Conservation (phyloP, 1,140 invertebrate genomes). For the Musca vetustissima region DNA sequence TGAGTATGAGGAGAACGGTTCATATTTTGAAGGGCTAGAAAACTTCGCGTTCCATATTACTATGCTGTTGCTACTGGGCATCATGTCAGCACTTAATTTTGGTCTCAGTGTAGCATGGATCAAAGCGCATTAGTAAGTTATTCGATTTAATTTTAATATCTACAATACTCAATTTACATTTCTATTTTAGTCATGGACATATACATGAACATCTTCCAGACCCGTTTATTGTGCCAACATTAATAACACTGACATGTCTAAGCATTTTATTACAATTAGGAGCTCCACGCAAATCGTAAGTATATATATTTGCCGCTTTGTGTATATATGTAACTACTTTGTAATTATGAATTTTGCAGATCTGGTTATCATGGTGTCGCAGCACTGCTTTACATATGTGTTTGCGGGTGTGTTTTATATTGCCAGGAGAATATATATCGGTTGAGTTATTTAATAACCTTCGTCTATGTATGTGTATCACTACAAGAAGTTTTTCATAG, state of each 20-base stretch:
- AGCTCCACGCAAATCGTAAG: constrained; percentile 50
- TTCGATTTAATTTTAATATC: constrained; percentile 5
- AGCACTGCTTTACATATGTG: constrained; percentile 57
- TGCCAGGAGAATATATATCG: constrained; percentile 61
- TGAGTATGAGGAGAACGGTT: not conserved
- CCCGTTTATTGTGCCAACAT: constrained; percentile 37
- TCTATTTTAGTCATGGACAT: not conserved
- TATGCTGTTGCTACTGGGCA: constrained; percentile 62
- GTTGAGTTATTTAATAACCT: constrained; percentile 61
- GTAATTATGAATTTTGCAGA: constrained; percentile 45
- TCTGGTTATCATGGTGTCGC: constrained; percentile 57
- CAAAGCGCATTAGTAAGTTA: constrained; percentile 63
- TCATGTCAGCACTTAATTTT: constrained; percentile 60
- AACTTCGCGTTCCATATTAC: constrained; percentile 63
- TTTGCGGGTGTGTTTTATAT: constrained; percentile 58
- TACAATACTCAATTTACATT: not conserved
- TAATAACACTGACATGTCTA: constrained; percentile 35
- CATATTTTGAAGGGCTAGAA: constrained; percentile 30
- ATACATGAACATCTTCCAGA: constrained; percentile 34
- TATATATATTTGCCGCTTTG: constrained; percentile 13
- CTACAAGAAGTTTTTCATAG: not conserved
- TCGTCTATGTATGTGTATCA: constrained; percentile 51
- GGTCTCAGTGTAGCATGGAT: constrained; percentile 65
- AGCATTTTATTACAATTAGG: constrained; percentile 43
- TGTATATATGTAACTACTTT: too few relatives aligned